These are phyloP conservation scores for Gari tellinella DNA, from an alignment of 2,888 invertebrate genomes.

Conservation along the genomic window DNA sequence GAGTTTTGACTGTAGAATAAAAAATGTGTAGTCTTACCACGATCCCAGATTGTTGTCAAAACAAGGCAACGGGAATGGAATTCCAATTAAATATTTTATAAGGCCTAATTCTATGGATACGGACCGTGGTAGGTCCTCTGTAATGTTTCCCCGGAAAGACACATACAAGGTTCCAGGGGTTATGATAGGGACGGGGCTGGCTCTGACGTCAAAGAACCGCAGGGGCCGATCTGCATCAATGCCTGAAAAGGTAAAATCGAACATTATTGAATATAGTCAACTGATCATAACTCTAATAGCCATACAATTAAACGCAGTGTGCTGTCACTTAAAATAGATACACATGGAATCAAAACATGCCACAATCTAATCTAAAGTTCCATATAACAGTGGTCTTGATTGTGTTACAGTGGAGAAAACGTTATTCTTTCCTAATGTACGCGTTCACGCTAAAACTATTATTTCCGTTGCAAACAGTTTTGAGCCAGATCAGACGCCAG, in stretches of 20 bases:
- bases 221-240: conserved; percentile 69
- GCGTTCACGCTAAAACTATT: too few relatives aligned
- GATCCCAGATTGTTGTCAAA: conserved; percentile 77
- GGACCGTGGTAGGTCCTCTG: conserved; percentile 71
- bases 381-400: too few relatives aligned
- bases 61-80: conserved; percentile 80
- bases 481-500: too few relatives aligned
- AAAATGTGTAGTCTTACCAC: conserved; percentile 71
- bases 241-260: conserved; percentile 64
- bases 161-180: conserved; percentile 79
- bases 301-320: background rate
- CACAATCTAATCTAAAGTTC: too few relatives aligned
- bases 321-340: background rate
- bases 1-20: too few relatives aligned
- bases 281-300: too few relatives aligned
- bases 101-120: conserved; percentile 76
- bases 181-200: conserved; percentile 76
- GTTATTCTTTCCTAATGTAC: too few relatives aligned
- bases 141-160: conserved; percentile 76
- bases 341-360: too few relatives aligned
- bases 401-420: too few relatives aligned
- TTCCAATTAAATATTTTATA: conserved; percentile 79
- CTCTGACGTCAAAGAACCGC: conserved; percentile 69
- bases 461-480: too few relatives aligned
- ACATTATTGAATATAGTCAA: background rate